Base-by-base conservation (phyloP, 2,888 invertebrate species). In the Microplitis deprimator region DNA sequence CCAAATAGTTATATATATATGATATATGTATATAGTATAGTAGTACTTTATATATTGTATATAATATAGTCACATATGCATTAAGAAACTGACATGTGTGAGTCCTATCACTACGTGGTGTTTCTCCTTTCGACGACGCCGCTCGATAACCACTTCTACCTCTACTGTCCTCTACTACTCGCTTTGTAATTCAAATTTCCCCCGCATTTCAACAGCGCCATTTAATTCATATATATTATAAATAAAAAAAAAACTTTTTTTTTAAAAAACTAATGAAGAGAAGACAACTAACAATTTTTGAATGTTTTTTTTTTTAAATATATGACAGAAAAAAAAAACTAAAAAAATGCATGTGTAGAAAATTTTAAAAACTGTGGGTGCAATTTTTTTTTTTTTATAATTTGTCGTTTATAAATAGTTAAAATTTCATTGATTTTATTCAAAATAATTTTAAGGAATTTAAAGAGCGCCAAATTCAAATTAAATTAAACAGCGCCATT, bases 61-160 rank as follows among this genome's bases (percentile, higher is more conserved):
- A 13, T 13, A 13, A 13, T 50, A 8, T 50, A 10, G 13, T 13
- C 50, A 50, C 50, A 50, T 13, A 10, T 50, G 50, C 13, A 50
- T 50, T 13, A 50, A 50, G 50, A 50, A 13, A 50, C 10, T 13
- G 29, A 50, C 50, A 50, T 50, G 50, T 13, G 13, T 50, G 13
- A 13, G 50, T 50, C 13, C 10, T 50, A 50, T 50, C 62, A 17
- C 62, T 62, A 16, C 6, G 20, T 62, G 62, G 16, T 62, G 67
- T 39, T 67, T 67, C 20, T 67, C 38, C 67, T 13, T n/a, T 39
- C n/a, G 67, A 67, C 67, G 39, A 67, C 29, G 29, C 20, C 67
- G n/a, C 67, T 20, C 39, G 29, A 38, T 39, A n/a, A 39, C 67
- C 38, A 6, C 10, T 38, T 67, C 8, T 38, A 17, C 10, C 6